Evolutionary conservation across 2,797 vertebrate genomes (phyloP).

Genomic region (Sebastiscus albofasciatus): DNA sequence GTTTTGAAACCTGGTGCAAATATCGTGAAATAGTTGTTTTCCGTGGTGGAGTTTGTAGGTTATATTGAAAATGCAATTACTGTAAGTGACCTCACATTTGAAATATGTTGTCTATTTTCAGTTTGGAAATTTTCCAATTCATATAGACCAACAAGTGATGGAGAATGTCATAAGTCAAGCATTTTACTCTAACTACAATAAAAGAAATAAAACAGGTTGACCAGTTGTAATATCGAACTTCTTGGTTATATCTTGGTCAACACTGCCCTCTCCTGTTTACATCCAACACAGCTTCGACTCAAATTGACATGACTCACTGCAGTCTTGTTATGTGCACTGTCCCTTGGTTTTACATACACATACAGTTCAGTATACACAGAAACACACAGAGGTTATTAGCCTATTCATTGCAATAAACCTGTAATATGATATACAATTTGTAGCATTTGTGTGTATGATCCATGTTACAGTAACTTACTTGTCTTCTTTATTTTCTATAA

Average conservation of each 20-base stretch:
- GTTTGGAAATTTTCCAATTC: not conserved
- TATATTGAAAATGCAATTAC: not conserved
- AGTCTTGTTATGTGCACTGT: not conserved
- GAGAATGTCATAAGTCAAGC: not conserved
- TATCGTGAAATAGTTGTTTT: not conserved
- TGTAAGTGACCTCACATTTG: not conserved
- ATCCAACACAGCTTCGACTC: not conserved
- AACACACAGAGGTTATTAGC: not conserved
- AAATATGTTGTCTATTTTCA: not conserved
- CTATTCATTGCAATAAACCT: not conserved
- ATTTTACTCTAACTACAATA: not conserved
- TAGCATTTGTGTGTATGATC: not conserved
- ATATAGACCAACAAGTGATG: not conserved
- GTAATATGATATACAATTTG: not conserved
- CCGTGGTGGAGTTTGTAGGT: not conserved
- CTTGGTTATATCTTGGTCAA: constrained; percentile 46
- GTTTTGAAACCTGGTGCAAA: not conserved
- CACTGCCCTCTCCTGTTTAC: constrained; percentile 73
- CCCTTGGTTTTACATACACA: not conserved
- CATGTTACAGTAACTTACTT: too few species aligned
- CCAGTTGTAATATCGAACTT: not conserved
- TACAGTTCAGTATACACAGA: not conserved
- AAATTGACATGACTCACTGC: not conserved
- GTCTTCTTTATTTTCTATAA: not conserved
- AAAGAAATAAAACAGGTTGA: not conserved